These are phyloP conservation scores for Aporophyla lueneburgensis DNA, from an alignment of 2,888 invertebrate species.

Conservation along the genomic window DNA sequence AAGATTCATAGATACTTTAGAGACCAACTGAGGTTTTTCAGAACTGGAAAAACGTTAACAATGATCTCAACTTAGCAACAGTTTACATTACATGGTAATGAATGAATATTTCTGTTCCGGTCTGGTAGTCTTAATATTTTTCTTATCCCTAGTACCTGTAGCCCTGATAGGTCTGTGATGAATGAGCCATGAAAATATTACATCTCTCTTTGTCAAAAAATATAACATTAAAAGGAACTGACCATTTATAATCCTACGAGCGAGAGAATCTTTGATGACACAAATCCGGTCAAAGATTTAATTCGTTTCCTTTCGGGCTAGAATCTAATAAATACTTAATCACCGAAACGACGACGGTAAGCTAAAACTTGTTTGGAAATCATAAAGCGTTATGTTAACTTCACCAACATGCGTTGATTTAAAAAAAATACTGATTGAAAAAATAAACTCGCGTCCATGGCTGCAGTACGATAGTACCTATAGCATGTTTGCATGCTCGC, in stretches of 20 bases:
- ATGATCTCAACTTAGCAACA: not conserved
- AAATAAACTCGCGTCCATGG: not conserved
- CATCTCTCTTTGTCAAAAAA: not conserved
- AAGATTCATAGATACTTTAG: too few species aligned
- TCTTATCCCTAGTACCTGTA: too few species aligned
- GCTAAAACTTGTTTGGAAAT: not conserved
- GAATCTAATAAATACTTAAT: slow-evolving; percentile 1
- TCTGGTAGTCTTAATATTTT: not conserved
- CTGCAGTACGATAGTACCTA: too few species aligned
- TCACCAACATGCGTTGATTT: not conserved
- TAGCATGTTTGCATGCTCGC: not conserved
- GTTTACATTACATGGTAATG: not conserved
- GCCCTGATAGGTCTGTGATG: too few species aligned
- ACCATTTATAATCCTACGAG: too few species aligned
- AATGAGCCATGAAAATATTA: too few species aligned
- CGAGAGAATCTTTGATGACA: not conserved
- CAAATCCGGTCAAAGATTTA: slow-evolving; percentile 1
- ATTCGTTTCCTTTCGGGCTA: not conserved
- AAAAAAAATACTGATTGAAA: not conserved
- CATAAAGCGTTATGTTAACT: not conserved
- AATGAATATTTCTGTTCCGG: not conserved
- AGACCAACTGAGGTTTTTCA: not conserved
- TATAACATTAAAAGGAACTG: too few species aligned
- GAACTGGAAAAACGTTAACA: not conserved
- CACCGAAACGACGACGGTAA: not conserved